Percentiles rank a stretch among this genome's conserved stretches.
Evolutionary conservation across 1,140 invertebrate species (phyloP).

Genomic region (Galendromus occidentalis): DNA sequence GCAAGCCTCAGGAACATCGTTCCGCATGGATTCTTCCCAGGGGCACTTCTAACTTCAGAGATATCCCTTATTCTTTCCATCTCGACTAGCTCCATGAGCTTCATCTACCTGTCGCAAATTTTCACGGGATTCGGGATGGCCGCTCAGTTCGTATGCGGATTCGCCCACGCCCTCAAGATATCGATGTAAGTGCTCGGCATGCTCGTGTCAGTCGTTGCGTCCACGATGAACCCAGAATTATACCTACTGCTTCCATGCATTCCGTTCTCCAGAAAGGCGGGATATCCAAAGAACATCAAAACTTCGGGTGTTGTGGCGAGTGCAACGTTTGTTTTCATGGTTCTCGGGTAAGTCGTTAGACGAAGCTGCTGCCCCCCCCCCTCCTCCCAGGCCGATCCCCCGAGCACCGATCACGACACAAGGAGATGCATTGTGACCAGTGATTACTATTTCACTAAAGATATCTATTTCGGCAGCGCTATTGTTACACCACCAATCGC

Average conservation of each 20-base stretch:
- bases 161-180: background rate
- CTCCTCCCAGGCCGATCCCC: too few species aligned
- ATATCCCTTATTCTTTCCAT: too few species aligned
- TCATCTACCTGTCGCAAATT: background rate
- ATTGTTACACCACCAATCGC: background rate
- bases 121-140: conserved; percentile 8
- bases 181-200: background rate
- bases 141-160: background rate
- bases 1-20: too few species aligned
- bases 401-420: too few species aligned
- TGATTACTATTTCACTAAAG: background rate
- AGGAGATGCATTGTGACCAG: too few species aligned
- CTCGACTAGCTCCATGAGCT: background rate
- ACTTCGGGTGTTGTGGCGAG: background rate
- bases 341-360: background rate
- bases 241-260: background rate
- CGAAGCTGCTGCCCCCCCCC: too few species aligned
- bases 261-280: background rate
- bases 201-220: background rate
- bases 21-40: too few species aligned
- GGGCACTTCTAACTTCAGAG: too few species aligned
- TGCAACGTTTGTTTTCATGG: background rate
- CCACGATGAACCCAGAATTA: background rate
- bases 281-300: background rate
- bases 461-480: background rate